Evolutionary conservation across 2,888 invertebrate genomes (phyloP).

Genomic region (Lissonota sp.): DNA sequence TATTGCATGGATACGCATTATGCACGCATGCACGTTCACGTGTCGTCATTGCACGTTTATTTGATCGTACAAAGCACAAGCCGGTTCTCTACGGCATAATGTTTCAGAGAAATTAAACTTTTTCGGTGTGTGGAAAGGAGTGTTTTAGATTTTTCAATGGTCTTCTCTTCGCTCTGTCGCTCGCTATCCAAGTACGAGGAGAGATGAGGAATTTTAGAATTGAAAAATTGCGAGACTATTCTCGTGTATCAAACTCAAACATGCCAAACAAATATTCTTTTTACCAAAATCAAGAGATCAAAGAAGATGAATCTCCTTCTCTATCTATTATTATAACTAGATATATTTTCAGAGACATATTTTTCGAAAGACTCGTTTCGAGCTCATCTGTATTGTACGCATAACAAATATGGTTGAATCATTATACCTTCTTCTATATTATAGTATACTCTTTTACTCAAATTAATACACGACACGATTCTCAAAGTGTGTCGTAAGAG

Average conservation of each 20-base stretch:
- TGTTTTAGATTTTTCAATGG: constrained; percentile 28
- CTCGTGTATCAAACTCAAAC: neutral
- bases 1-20: constrained; percentile 25
- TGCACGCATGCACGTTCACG: constrained; percentile 34
- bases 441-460: neutral
- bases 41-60: constrained; percentile 8
- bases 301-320: constrained; percentile 31
- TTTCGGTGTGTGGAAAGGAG: constrained; percentile 56
- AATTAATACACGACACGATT: constrained; percentile 9
- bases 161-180: neutral
- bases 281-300: constrained; percentile 11
- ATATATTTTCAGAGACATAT: constrained; percentile 61
- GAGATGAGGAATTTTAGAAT: neutral
- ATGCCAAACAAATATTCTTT: constrained; percentile 7
- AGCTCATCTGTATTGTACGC: constrained; percentile 2
- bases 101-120: constrained; percentile 78
- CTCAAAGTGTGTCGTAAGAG: constrained; percentile 22
- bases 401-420: too few relatives aligned
- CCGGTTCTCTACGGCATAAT: constrained; percentile 81
- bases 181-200: constrained; percentile 8
- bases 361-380: constrained; percentile 35
- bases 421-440: neutral
- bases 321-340: constrained; percentile 47
- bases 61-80: constrained; percentile 76
- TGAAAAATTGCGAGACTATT: constrained; percentile 21